These are phyloP conservation scores for Bombylius discolor DNA, from an alignment of 2,888 invertebrate genomes.

Conservation along the genomic window DNA sequence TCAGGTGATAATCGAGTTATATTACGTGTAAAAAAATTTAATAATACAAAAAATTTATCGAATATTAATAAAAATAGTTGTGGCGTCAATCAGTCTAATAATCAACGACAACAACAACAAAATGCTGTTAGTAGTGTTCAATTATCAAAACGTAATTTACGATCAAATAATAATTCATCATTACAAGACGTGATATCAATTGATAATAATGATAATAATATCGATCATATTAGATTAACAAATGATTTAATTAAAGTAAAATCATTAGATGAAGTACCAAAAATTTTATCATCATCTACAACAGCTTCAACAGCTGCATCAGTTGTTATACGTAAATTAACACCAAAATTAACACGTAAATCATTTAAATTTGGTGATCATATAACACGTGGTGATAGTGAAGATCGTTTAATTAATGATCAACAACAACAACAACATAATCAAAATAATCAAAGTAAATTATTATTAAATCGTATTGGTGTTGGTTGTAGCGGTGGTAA, in stretches of 20 bases:
- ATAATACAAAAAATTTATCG: not conserved
- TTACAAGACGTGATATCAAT: not conserved
- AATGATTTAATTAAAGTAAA: not conserved
- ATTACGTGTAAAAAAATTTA: not conserved
- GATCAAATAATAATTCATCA: not conserved
- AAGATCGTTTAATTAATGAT: constrained; percentile 9
- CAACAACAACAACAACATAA: not conserved
- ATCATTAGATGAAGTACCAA: not conserved
- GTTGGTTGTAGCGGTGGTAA: not conserved
- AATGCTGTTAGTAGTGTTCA: not conserved
- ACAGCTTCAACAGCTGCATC: not conserved
- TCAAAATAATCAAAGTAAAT: not conserved
- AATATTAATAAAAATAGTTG: not conserved
- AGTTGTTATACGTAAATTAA: constrained; percentile 16
- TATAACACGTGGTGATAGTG: constrained; percentile 7
- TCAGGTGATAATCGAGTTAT: constrained; percentile 10
- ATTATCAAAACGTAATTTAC: constrained; percentile 1
- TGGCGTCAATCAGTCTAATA: constrained; percentile 4
- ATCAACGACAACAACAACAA: not conserved
- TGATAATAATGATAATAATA: not conserved
- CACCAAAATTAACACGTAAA: constrained; percentile 17
- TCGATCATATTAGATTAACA: not conserved
- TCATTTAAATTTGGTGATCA: constrained; percentile 3
- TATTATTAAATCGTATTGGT: not conserved
- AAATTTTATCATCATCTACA: not conserved